These are phyloP conservation scores for Periphyllus acericola DNA, from an alignment of 2,888 invertebrate species.

Conservation along the genomic window DNA sequence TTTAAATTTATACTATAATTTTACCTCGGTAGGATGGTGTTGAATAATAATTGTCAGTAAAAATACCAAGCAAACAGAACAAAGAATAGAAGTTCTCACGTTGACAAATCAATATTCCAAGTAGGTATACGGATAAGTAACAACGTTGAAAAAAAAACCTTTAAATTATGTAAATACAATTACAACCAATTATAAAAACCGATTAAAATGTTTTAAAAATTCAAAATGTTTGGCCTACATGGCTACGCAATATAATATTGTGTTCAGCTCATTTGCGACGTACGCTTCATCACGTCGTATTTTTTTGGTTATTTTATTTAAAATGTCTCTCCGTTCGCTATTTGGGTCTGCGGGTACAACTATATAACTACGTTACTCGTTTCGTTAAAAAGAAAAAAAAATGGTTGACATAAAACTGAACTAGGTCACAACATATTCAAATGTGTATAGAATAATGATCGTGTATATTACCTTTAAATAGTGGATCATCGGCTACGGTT, in stretches of 20 bases:
- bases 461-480: constrained; percentile 33
- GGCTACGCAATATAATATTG: no score
- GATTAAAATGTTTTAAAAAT: no score
- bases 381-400: background rate
- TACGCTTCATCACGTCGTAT: no score
- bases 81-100: background rate
- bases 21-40: background rate
- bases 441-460: background rate
- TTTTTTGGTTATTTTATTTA: background rate
- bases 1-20: background rate
- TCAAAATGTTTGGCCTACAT: no score
- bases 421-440: background rate
- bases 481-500: background rate
- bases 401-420: background rate
- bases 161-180: background rate
- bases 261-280: no score
- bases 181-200: no score
- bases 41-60: background rate
- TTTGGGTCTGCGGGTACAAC: background rate
- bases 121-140: background rate
- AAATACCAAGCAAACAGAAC: background rate
- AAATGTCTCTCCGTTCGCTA: background rate
- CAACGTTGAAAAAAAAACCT: background rate
- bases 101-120: constrained; percentile 8
- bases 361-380: background rate